Percentiles rank a stretch among this genome's conserved stretches.
These are phyloP conservation scores for Oryctolagus cuniculus DNA, from an alignment of 2,113 vertebrate species.

Conservation along the genomic window mOryCun1.1 NC_091444.1:38632501-38633000, in stretches of 20 bases:
- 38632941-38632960: background rate
- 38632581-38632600: background rate
- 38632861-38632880: background rate
- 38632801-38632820: background rate
- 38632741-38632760: background rate
- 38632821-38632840: no score
- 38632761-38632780: no score
- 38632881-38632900: background rate
- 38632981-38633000: background rate
- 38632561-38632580: background rate
- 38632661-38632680: no score
- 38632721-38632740: background rate
- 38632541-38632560: background rate
- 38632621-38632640: no score
- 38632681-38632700: background rate
- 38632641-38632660: no score
- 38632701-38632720: background rate
- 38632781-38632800: no score
- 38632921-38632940: background rate
- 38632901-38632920: background rate
- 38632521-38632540: background rate
- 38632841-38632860: background rate
- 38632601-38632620: background rate
- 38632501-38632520: no score
- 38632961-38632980: no score